Conservation (phyloP, 2,113 vertebrate species). For the Ondatra zibethicus region DNA sequence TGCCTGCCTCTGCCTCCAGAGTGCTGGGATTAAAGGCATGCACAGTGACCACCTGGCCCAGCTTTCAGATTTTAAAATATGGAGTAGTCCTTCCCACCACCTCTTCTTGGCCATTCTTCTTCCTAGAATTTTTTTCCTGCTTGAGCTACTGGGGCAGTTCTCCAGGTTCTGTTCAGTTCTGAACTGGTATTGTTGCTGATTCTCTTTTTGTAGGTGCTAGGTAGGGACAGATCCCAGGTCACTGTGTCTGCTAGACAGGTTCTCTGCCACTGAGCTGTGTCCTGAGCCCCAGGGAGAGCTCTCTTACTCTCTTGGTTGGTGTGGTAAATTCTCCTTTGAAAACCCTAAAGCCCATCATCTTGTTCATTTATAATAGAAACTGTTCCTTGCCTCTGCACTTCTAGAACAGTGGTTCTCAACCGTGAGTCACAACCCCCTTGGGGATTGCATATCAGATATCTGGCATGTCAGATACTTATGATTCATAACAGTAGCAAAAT, state of each 20-base stretch:
- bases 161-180: neutral
- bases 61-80: constrained; percentile 17
- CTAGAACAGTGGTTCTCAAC: neutral
- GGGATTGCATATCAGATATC: neutral
- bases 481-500: neutral
- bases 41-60: no score
- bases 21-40: no score
- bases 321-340: neutral
- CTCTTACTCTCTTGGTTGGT: no score
- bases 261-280: neutral
- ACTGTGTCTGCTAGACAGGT: neutral
- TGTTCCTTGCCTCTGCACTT: neutral
- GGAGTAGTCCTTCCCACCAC: neutral
- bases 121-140: neutral
- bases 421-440: neutral
- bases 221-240: neutral
- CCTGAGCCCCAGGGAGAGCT: neutral
- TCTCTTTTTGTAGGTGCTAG: neutral
- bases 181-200: neutral
- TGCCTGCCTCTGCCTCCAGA: no score
- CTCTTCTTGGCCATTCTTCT: neutral
- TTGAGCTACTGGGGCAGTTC: neutral
- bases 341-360: neutral
- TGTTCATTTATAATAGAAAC: neutral
- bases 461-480: neutral